Conservation (phyloP, 2,888 invertebrate genomes). For the Tetragonisca angustula region DNA sequence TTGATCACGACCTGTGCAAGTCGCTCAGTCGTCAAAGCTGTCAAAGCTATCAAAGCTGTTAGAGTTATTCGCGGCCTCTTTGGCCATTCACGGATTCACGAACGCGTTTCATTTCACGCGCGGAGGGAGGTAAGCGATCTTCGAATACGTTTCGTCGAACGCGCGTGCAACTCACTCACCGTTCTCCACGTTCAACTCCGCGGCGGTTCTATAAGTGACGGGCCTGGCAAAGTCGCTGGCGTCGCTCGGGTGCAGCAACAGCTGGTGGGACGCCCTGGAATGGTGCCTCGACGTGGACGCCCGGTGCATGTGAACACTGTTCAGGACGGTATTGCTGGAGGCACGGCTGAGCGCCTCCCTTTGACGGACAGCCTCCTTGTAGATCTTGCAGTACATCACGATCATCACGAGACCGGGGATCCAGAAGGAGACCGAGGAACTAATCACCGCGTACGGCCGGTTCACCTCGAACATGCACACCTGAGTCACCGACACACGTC, state of each 20-base stretch:
- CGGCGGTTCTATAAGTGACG: constrained; percentile 86
- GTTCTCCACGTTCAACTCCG: constrained; percentile 88
- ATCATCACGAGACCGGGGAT: constrained; percentile 96
- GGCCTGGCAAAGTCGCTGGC: constrained; percentile 76
- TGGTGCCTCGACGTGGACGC: constrained; percentile 89
- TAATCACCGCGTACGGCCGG: constrained; percentile 93
- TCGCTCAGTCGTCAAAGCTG: no score
- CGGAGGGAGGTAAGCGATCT: no score
- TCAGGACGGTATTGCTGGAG: constrained; percentile 92
- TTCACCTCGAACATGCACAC: constrained; percentile 94
- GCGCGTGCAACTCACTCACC: constrained; percentile 85
- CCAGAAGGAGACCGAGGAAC: constrained; percentile 96
- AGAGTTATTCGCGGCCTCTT: no score
- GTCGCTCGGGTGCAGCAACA: constrained; percentile 78
- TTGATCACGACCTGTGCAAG: no score
- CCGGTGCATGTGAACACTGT: constrained; percentile 93
- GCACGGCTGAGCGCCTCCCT: constrained; percentile 92
- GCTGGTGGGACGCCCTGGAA: constrained; percentile 79
- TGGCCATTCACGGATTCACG: no score
- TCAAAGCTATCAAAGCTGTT: no score
- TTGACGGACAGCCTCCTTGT: constrained; percentile 92
- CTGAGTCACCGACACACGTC: constrained; percentile 62
- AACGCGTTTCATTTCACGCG: no score
- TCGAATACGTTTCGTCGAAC: background rate
- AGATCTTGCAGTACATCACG: constrained; percentile 94